Conservation (phyloP, 2,113 vertebrate genomes). For the Pseudopipra pipra region DNA sequence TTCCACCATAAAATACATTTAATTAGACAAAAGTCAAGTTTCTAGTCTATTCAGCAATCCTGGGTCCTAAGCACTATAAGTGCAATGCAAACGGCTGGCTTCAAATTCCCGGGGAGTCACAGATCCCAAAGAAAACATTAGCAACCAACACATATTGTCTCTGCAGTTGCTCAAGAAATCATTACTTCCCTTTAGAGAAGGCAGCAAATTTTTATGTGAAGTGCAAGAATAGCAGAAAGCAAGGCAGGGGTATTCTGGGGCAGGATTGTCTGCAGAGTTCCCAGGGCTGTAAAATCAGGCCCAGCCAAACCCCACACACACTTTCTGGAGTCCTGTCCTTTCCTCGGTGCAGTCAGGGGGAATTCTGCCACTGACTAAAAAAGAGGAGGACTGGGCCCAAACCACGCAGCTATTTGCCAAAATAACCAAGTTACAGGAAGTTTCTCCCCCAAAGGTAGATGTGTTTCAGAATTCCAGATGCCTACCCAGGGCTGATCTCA, state of each 20-base stretch:
- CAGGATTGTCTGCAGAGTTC: background rate
- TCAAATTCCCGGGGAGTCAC: background rate
- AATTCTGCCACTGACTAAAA: conserved; percentile 19
- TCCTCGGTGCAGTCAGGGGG: background rate
- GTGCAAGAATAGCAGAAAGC: background rate
- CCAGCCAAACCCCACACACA: background rate
- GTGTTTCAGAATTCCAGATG: conserved; percentile 43
- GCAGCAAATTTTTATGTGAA: background rate
- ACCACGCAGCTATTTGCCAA: conserved; percentile 26
- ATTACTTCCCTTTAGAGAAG: background rate
- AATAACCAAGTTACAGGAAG: conserved; percentile 62
- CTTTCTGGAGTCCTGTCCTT: background rate
- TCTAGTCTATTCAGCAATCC: conserved; percentile 35
- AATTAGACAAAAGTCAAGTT: conserved; percentile 66
- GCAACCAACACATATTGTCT: background rate
- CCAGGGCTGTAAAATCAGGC: background rate
- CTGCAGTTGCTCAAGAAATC: conserved; percentile 19
- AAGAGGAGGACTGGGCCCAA: background rate
- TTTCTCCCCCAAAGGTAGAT: conserved; percentile 48
- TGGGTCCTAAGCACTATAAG: background rate
- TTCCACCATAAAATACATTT: conserved; percentile 59
- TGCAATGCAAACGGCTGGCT: background rate
- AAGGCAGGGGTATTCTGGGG: background rate
- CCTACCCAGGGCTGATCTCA: conserved; percentile 29
- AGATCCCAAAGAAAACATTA: conserved; percentile 38